Evolutionary conservation across 1,140 invertebrate species (phyloP), one percentile per base, ranked within the genome.

Genomic region (Drosophila eugracilis): DNA sequence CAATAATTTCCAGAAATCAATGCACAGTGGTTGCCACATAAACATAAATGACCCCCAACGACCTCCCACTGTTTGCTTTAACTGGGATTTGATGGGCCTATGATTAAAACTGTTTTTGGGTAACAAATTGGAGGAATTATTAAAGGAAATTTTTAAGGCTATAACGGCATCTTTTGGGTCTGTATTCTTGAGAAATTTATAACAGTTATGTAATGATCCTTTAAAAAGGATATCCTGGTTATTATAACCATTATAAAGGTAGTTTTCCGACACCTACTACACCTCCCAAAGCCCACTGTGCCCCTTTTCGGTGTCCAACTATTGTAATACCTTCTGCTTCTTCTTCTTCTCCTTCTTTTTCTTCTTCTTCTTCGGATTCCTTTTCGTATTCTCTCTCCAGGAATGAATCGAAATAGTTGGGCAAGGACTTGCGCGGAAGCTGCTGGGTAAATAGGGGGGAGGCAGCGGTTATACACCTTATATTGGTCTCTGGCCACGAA

Each of bases 381-480:
- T 10, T 22, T 37, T 14, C 10, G 36, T n/a, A 9, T 22, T 22
- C 36, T 62, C 54, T 45, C 26, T 15, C 50, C 10, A n/a, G n/a
- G n/a, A n/a, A n/a, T n/a, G 34, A 67, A 44, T 67, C 57, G 10
- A 19, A 67, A 67, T 67, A 67, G 48, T 74, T 65, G 65, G 57
- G 39, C 49, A 59, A 81, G 83, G 81, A 86, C 81, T 86, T 86
- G 81, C 81, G 83, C 78, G 83, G 81, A 86, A 86, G 81, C 83
- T 88, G 80, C 14, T 47, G 47, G 47, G 22, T 19, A 17, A 26
- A 36, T 19, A 4, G 17, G 30, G 59, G 22, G 37, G 57, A 2
- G 26, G 37, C 17, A 39, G 28, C n/a, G n/a, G n/a, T n/a, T n/a
- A n/a, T n/a, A n/a, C n/a, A n/a, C n/a, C n/a, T n/a, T n/a, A n/a